phyloP scores from a whole-genome alignment of 2,797 vertebrate genomes.

The Oophaga sylvatica region DNA sequence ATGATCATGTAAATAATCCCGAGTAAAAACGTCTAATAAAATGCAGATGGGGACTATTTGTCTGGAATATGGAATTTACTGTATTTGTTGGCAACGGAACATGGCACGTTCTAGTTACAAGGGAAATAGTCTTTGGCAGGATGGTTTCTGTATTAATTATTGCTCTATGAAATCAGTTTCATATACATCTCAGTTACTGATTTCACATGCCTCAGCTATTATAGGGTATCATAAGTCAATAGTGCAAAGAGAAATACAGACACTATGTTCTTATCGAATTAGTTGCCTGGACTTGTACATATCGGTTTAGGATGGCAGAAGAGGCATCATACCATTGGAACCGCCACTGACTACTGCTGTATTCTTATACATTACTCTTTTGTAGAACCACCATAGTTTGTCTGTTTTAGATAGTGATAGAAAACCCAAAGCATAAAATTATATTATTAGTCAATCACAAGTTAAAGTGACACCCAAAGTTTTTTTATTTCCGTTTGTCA shows the following conservation, averaged over 20 bases:
- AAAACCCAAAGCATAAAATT: too few species aligned
- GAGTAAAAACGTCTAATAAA: conserved; percentile 46
- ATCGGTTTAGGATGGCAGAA: too few species aligned
- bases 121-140: conserved; percentile 31
- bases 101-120: conserved; percentile 25
- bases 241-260: neutral
- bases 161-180: conserved; percentile 21
- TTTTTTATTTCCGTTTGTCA: too few species aligned
- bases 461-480: too few species aligned
- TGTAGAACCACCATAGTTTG: too few species aligned
- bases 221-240: neutral
- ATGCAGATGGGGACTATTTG: conserved; percentile 44
- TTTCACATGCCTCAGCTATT: neutral
- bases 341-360: too few species aligned
- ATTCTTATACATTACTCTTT: too few species aligned
- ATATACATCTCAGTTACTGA: conserved; percentile 5
- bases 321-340: neutral
- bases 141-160: neutral
- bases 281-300: neutral
- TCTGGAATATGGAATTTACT: conserved; percentile 31
- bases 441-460: too few species aligned
- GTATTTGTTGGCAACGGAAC: conserved; percentile 39
- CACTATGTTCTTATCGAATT: neutral
- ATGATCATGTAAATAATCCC: conserved; percentile 43
- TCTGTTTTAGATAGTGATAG: too few species aligned